Evolutionary conservation across 2,113 vertebrate species (phyloP).

Genomic region (Butorides virescens): DNA sequence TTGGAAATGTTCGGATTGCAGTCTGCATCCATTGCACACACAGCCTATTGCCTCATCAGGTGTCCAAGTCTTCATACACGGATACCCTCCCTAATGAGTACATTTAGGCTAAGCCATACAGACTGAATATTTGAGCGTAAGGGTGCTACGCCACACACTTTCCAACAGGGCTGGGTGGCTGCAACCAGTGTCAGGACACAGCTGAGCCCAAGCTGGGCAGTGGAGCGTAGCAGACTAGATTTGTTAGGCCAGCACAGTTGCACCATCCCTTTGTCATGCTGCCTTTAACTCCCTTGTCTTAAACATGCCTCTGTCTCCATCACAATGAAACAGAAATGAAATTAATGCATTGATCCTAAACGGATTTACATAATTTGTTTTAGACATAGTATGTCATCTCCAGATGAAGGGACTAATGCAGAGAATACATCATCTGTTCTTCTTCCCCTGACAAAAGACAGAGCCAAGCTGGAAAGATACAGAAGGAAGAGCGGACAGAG

Average conservation of each 20-base stretch:
- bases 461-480: not conserved
- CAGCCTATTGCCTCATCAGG: not conserved
- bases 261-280: not conserved
- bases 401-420: not conserved
- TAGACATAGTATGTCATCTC: not conserved
- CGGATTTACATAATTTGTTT: not conserved
- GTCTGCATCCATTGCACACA: not conserved
- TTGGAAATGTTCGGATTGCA: not conserved
- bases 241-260: not conserved
- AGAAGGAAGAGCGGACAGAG: not conserved
- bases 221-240: not conserved
- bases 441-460: not conserved
- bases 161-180: not conserved
- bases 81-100: too few relatives aligned
- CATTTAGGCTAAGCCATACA: not conserved
- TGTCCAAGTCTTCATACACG: not conserved
- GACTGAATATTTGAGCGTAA: accelerated
- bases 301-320: not conserved
- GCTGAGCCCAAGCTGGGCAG: not conserved
- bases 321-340: not conserved
- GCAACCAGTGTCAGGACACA: not conserved
- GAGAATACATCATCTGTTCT: not conserved
- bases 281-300: not conserved
- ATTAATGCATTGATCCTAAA: conserved; percentile 9
- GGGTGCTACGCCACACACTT: not conserved